Conservation (phyloP, 2,888 invertebrate genomes). For the Metallyticus violacea region DNA sequence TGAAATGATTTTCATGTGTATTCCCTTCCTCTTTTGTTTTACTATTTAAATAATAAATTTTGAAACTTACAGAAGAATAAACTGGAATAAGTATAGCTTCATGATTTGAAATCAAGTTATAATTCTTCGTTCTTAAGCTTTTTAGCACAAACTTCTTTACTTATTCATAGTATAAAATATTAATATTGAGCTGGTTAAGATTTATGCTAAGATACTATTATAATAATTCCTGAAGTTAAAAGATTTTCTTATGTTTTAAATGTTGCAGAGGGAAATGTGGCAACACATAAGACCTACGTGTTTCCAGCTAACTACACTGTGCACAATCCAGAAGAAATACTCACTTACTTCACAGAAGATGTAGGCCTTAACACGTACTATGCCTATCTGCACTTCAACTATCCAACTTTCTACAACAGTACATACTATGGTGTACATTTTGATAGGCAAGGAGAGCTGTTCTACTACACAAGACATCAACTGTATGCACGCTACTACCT, state of each 20-base stretch:
- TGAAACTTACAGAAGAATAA: no score
- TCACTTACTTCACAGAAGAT: slow-evolving; percentile 73
- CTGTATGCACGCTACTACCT: slow-evolving; percentile 56
- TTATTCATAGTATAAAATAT: no score
- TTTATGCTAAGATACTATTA: no score
- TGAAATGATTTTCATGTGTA: no score
- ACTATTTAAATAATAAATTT: no score
- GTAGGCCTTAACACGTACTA: slow-evolving; percentile 60
- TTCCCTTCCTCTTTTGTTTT: no score
- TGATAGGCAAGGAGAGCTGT: slow-evolving; percentile 61
- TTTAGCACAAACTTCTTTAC: no score
- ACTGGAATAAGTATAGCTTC: no score
- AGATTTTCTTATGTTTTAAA: not conserved
- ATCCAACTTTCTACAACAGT: slow-evolving; percentile 63
- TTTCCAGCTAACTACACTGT: slow-evolving; percentile 63
- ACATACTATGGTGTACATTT: slow-evolving; percentile 52
- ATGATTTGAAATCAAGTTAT: no score
- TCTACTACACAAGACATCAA: slow-evolving; percentile 40
- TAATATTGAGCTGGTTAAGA: no score
- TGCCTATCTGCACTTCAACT: slow-evolving; percentile 58
- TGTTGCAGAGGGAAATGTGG: not conserved
- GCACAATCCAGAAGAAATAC: slow-evolving; percentile 54
- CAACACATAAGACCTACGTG: slow-evolving; percentile 49
- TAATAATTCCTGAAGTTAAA: no score
- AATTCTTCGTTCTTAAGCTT: no score